These are phyloP conservation scores for cattle (Bos taurus) DNA, from an alignment of 2,113 vertebrate species.

Conservation along the genomic window DNA sequence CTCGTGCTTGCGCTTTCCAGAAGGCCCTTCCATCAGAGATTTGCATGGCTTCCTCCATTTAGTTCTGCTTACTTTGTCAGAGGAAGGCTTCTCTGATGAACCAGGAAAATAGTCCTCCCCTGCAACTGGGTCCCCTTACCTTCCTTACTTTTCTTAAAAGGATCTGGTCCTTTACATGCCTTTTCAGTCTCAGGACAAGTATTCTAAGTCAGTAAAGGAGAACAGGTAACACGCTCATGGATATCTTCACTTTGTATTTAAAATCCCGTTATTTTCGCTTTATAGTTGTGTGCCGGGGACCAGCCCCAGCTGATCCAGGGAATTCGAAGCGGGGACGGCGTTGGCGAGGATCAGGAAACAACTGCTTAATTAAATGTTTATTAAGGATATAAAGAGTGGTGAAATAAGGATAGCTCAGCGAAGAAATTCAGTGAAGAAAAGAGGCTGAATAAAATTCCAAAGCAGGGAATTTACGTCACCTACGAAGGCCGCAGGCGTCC, in stretches of 20 bases:
- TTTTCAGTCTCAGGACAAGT: background rate
- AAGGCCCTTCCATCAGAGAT: background rate
- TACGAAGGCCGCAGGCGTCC: too few relatives aligned
- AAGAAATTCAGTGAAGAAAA: too few relatives aligned
- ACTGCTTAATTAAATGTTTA: too few relatives aligned
- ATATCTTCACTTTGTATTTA: background rate
- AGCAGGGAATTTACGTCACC: too few relatives aligned
- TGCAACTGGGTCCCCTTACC: background rate
- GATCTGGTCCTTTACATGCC: background rate
- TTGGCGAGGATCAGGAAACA: too few relatives aligned
- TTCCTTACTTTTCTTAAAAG: background rate
- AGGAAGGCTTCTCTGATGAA: background rate
- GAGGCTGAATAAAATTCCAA: too few relatives aligned
- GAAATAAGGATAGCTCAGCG: too few relatives aligned
- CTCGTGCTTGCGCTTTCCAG: background rate
- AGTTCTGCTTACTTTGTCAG: background rate
- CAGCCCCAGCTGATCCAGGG: too few relatives aligned
- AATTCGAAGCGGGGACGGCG: too few relatives aligned
- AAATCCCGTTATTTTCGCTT: background rate
- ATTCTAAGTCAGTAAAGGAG: background rate
- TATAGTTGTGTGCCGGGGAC: too few relatives aligned
- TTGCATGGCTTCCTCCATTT: background rate
- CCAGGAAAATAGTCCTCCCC: background rate
- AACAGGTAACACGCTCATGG: background rate
- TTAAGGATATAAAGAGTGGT: too few relatives aligned